Evolutionary conservation across 1,140 invertebrate genomes (phyloP).

Genomic region (Vollenhovia emeryi): DNA sequence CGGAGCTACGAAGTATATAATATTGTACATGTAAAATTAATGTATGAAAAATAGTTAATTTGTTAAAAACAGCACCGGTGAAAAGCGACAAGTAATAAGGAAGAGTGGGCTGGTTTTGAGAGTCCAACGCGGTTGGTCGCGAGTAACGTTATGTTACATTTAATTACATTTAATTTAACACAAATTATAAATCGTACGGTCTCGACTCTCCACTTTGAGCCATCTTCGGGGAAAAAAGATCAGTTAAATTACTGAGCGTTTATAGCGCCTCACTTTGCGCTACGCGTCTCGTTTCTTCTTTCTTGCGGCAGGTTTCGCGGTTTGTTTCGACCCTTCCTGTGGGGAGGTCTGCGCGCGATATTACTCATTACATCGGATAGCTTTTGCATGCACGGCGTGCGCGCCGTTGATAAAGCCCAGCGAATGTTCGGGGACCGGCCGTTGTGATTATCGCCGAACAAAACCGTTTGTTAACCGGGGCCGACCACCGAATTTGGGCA

Average conservation of each 20-base stretch:
- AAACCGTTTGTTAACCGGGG: slow-evolving; percentile 42
- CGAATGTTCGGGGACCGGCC: background rate
- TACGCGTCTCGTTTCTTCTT: background rate
- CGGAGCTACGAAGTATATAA: background rate
- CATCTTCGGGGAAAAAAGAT: background rate
- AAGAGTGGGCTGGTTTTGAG: too few species aligned
- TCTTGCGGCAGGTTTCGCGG: background rate
- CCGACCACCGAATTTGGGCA: slow-evolving; percentile 32
- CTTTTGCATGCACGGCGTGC: background rate
- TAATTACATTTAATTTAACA: too few species aligned
- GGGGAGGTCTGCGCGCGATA: background rate
- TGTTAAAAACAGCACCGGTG: background rate
- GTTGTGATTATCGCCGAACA: slow-evolving; percentile 31
- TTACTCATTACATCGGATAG: slow-evolving; percentile 6
- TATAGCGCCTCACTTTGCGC: background rate
- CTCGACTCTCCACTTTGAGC: too few species aligned
- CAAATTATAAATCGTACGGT: too few species aligned
- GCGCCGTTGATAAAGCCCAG: background rate
- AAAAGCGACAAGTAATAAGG: background rate
- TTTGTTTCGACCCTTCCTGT: background rate
- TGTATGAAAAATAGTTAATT: background rate
- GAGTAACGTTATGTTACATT: too few species aligned
- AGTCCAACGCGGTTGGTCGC: too few species aligned
- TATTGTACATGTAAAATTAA: background rate
- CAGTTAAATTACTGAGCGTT: background rate